These are phyloP conservation scores for Plectrocnemia conspersa DNA, from an alignment of 1,140 invertebrate species.

Conservation along the genomic window DNA sequence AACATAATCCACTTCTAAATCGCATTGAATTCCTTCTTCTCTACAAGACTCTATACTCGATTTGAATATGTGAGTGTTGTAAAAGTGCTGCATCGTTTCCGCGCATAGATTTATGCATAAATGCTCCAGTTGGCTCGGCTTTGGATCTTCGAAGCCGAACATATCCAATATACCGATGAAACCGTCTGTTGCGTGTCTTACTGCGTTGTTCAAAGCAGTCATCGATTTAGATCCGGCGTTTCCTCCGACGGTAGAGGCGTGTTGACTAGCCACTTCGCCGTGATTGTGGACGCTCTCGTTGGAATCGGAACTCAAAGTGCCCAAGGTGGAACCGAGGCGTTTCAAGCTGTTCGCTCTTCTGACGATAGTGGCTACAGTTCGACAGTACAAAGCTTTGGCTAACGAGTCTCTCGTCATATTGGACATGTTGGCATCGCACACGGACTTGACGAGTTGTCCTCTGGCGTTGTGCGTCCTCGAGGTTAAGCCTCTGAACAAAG, in stretches of 20 bases:
- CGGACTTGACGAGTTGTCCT: slow-evolving; percentile 77
- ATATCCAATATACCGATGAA: slow-evolving; percentile 94
- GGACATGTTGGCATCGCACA: slow-evolving; percentile 78
- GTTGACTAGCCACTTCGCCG: slow-evolving; percentile 77
- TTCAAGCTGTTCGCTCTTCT: slow-evolving; percentile 87
- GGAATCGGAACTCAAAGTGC: slow-evolving; percentile 84
- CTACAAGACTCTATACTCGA: slow-evolving; percentile 88
- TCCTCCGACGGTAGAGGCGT: slow-evolving; percentile 78
- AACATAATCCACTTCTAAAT: slow-evolving; percentile 89
- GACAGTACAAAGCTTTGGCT: slow-evolving; percentile 88
- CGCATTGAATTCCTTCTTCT: slow-evolving; percentile 88
- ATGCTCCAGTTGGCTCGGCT: slow-evolving; percentile 86
- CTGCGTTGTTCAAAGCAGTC: slow-evolving; percentile 86
- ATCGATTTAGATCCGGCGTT: slow-evolving; percentile 83
- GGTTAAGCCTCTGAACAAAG: slow-evolving; percentile 76
- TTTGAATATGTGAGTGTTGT: slow-evolving; percentile 95
- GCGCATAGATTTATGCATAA: slow-evolving; percentile 92
- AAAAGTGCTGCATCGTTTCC: slow-evolving; percentile 96
- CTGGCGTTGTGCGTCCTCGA: slow-evolving; percentile 78
- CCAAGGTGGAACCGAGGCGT: slow-evolving; percentile 78
- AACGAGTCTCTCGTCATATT: slow-evolving; percentile 83
- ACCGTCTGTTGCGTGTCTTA: slow-evolving; percentile 88
- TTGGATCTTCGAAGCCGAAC: slow-evolving; percentile 93
- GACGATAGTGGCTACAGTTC: slow-evolving; percentile 92
- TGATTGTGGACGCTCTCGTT: slow-evolving; percentile 89